Base-by-base conservation (phyloP, 2,113 vertebrate species). In the Cynopterus brachyotis region DNA sequence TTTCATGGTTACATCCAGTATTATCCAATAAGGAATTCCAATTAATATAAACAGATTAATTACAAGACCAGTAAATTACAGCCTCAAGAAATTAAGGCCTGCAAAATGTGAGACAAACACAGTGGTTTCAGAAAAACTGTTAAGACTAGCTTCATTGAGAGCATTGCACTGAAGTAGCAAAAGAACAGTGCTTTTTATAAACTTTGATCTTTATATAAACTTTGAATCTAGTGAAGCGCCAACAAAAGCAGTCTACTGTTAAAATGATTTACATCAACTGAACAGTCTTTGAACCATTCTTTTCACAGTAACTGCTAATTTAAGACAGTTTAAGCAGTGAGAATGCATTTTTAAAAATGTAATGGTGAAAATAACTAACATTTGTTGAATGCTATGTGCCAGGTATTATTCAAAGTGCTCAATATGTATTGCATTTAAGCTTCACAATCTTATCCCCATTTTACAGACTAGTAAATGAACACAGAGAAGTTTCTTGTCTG, bases 151-250 rank as follows among this genome's bases (percentile, higher is more conserved):
- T 92, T 86, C 81, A 70, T 72, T 73, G 40, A 94, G 83, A 89
- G 32, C 8, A 16, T 32, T 85, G 22, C n/a, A 40, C 20, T 59
- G 0, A 53, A 28, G 24, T 62, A 79, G 37, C 16, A 59, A 97
- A 84, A 94, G 32, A 95, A 69, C 42, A 91, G 32, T 83, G 53
- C 50, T 72, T 85, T 96, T 86, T 59, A 47, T 64, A 82, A 82
- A 82, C 35, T 83, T 73, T 11, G 3, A 73, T 60, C 47, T 90
- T 80, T 40, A 90, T 55, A 37, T 88, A 83, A 89, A 93, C 42
- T 92, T 78, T 69, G 22, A 96, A 80, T 89, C 13, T 2, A 66
- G 0, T 26, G 28, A 91, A 35, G n/a, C 7, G 2, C 10, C 37
- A 57, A 30, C 55, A 69, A 89, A 75, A 85, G 37, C 32, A 69